Conservation (phyloP, 2,797 vertebrate genomes). For the Thalassophryne amazonica region DNA sequence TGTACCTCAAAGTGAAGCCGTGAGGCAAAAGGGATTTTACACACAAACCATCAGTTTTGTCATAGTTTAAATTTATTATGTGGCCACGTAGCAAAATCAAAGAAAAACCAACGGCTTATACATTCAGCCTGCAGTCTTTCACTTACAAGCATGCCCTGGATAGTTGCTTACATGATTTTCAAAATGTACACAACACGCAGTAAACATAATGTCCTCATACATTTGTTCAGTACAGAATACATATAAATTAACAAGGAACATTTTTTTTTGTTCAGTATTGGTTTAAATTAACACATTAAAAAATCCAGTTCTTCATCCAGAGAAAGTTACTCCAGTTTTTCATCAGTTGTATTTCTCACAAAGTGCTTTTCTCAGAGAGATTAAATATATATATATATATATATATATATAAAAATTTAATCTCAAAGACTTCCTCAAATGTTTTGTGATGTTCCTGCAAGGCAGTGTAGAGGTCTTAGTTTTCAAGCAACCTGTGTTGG, state of each 20-base stretch:
- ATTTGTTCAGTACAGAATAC: slow-evolving; percentile 5
- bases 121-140: slow-evolving; percentile 33
- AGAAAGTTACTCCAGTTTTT: slow-evolving; percentile 48
- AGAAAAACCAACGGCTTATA: slow-evolving; percentile 12
- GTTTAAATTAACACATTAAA: slow-evolving; percentile 20
- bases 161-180: slow-evolving; percentile 38
- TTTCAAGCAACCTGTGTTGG: too few species aligned
- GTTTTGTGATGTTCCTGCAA: neutral
- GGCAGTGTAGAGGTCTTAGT: neutral
- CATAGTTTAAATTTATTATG: slow-evolving; percentile 1
- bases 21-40: neutral
- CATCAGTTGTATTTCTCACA: slow-evolving; percentile 12
- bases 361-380: slow-evolving; percentile 42
- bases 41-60: neutral
- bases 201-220: slow-evolving; percentile 36
- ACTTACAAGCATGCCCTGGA: slow-evolving; percentile 25
- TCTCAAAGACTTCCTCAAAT: neutral
- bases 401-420: neutral
- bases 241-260: slow-evolving; percentile 7
- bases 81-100: slow-evolving; percentile 2
- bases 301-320: slow-evolving; percentile 53
- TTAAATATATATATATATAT: neutral
- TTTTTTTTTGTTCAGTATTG: slow-evolving; percentile 6
- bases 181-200: slow-evolving; percentile 63
- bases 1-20: neutral